These are phyloP conservation scores for Xiphophorus birchmanni DNA, from an alignment of 2,797 vertebrate species.

Conservation along the genomic window DNA sequence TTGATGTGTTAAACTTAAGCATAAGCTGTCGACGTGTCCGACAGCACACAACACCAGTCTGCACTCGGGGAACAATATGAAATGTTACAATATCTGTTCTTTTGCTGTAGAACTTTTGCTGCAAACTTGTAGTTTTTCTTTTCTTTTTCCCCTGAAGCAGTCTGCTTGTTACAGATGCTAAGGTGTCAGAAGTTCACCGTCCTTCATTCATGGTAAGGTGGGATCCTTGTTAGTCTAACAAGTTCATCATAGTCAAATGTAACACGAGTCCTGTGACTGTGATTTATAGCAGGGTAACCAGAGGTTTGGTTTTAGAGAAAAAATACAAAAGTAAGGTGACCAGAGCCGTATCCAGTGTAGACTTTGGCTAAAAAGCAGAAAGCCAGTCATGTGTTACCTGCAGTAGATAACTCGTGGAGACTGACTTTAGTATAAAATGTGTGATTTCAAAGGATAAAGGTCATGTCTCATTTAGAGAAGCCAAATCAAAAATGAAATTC, in stretches of 20 bases:
- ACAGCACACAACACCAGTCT: too few relatives aligned
- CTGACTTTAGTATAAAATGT: neutral
- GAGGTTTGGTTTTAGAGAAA: neutral
- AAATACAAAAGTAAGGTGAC: neutral
- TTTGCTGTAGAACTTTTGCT: too few relatives aligned
- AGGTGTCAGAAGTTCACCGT: neutral
- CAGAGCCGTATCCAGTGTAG: neutral
- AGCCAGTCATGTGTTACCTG: neutral
- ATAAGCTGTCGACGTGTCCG: too few relatives aligned
- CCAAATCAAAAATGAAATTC: too few relatives aligned
- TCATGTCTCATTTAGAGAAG: neutral
- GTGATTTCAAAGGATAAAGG: neutral
- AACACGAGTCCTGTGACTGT: neutral
- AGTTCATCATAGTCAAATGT: neutral
- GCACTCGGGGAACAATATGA: too few relatives aligned
- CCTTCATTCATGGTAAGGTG: neutral
- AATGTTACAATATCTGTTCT: too few relatives aligned
- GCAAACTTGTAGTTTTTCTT: too few relatives aligned
- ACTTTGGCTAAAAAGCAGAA: neutral
- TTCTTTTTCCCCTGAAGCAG: too few relatives aligned
- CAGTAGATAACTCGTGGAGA: neutral
- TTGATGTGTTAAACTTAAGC: too few relatives aligned
- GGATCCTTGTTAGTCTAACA: neutral
- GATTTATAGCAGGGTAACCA: neutral
- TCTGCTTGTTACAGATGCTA: neutral